These are phyloP conservation scores for Chlorodrepanis virens DNA, from an alignment of 2,113 vertebrate species.

Conservation along the genomic window DNA sequence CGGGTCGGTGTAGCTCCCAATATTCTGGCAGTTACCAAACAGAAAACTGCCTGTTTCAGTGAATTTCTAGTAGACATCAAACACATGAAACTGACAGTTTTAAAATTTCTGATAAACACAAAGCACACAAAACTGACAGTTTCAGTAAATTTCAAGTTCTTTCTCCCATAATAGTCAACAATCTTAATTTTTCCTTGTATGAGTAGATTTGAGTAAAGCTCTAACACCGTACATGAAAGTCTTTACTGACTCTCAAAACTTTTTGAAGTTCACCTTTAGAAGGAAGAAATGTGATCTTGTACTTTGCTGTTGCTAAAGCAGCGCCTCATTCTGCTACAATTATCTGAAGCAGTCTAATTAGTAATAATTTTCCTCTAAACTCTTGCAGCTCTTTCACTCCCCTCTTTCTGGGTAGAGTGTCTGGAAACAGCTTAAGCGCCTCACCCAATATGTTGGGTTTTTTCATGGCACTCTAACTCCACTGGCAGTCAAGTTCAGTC, in stretches of 20 bases:
- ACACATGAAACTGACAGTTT: neutral
- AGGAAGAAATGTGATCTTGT: neutral
- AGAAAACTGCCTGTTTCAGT: neutral
- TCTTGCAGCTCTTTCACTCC: neutral
- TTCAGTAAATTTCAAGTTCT: neutral
- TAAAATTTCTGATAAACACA: neutral
- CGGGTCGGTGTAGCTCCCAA: neutral
- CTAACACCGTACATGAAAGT: accelerated
- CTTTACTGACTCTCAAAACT: neutral
- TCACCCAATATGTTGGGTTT: neutral
- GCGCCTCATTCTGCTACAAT: neutral
- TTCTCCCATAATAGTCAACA: accelerated
- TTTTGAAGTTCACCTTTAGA: neutral
- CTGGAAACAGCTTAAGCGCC: neutral
- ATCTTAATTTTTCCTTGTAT: neutral
- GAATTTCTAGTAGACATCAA: neutral
- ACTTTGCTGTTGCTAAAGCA: neutral
- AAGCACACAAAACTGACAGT: neutral
- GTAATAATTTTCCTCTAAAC: neutral
- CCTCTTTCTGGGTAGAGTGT: neutral
- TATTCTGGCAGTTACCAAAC: neutral
- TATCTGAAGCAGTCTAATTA: neutral
- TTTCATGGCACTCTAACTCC: neutral
- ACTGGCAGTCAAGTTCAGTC: neutral
- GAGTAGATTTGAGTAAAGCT: neutral